Percentiles rank a stretch among this genome's conserved stretches.
Conservation (phyloP, 1,140 invertebrate species). For the Amyelois transitella region DNA sequence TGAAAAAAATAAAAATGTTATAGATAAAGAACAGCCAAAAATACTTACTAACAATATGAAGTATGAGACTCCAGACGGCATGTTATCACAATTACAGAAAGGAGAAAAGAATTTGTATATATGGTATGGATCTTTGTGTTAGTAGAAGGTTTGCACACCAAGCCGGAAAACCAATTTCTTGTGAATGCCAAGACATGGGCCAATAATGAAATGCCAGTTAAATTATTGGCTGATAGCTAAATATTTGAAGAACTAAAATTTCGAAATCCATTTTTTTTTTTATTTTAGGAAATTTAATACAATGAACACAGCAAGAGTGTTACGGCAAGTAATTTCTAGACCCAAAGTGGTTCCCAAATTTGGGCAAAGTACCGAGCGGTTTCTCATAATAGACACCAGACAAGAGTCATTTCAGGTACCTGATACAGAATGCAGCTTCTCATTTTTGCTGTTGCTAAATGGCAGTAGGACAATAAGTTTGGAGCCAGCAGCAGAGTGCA, state of each 20-base stretch:
- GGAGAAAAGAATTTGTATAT: conserved; percentile 37
- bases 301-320: conserved; percentile 77
- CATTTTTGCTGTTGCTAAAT: conserved; percentile 80
- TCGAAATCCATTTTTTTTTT: conserved; percentile 7
- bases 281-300: conserved; percentile 81
- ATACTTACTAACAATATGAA: conserved; percentile 73
- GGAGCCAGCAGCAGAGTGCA: conserved; percentile 80
- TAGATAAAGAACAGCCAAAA: conserved; percentile 74
- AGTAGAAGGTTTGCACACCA: too few species aligned
- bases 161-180: too few species aligned
- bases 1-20: conserved; percentile 43
- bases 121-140: conserved; percentile 30
- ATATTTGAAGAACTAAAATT: too few species aligned
- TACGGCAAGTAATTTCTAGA: conserved; percentile 80
- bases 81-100: conserved; percentile 28
- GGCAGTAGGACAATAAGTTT: conserved; percentile 80
- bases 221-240: too few species aligned
- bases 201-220: too few species aligned
- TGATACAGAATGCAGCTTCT: conserved; percentile 84
- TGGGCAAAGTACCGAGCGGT: conserved; percentile 83
- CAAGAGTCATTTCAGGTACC: conserved; percentile 78
- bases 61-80: conserved; percentile 29
- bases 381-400: conserved; percentile 79
- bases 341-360: conserved; percentile 77
- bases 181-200: too few species aligned